Evolutionary conservation across 2,888 invertebrate species (phyloP).

Genomic region (Beris morrisii): DNA sequence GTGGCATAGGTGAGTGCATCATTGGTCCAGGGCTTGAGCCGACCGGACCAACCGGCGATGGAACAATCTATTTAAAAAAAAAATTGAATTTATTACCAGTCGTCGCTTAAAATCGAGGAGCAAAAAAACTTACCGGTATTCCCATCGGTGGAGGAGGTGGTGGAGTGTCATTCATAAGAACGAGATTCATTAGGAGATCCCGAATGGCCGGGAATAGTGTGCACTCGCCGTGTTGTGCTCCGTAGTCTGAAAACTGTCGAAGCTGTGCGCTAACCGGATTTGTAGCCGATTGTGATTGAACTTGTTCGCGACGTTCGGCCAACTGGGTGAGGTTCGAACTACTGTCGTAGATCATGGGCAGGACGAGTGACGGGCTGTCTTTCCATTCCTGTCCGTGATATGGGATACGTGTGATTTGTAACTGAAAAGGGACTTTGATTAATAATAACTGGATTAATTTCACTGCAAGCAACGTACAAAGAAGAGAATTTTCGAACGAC

Average conservation of each 20-base stretch:
- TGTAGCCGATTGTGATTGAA: conserved; percentile 61
- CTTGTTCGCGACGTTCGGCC: conserved; percentile 78
- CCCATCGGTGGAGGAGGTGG: conserved; percentile 53
- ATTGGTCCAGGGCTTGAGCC: conserved; percentile 61
- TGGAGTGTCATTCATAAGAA: conserved; percentile 76
- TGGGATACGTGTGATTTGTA: conserved; percentile 73
- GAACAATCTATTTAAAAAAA: conserved; percentile 51
- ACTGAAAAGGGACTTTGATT: conserved; percentile 55
- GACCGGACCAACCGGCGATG: conserved; percentile 53
- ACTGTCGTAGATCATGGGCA: conserved; percentile 90
- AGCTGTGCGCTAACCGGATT: conserved; percentile 67
- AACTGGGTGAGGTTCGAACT: conserved; percentile 82
- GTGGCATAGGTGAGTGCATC: conserved; percentile 62
- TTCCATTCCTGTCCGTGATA: conserved; percentile 66
- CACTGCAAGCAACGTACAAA: conserved; percentile 66
- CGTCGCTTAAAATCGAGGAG: not conserved
- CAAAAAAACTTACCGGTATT: conserved; percentile 37
- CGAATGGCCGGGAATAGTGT: conserved; percentile 89
- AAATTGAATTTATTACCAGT: not conserved
- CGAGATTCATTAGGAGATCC: conserved; percentile 82
- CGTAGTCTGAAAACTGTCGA: conserved; percentile 75
- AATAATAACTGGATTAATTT: not conserved
- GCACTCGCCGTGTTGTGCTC: conserved; percentile 79
- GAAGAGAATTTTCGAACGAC: conserved; percentile 86
- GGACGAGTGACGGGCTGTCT: conserved; percentile 73